A percentile compares a stretch with the other conserved stretches of the same genome.
These are phyloP conservation scores for Muschampia plurimacula DNA, from an alignment of 2,888 invertebrate species.

Conservation along the genomic window DNA sequence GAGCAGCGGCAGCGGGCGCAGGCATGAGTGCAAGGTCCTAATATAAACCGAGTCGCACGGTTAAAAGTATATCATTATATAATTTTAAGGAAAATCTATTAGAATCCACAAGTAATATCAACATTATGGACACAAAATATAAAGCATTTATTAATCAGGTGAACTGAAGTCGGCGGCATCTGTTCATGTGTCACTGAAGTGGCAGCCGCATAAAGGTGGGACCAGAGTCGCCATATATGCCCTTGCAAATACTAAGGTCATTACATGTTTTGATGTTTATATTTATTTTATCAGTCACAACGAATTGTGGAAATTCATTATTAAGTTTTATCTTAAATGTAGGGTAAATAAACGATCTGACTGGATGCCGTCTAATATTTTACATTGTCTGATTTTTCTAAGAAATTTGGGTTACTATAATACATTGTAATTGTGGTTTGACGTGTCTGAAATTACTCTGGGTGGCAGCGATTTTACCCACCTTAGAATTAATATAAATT, in stretches of 20 bases:
- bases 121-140: slow-evolving; percentile 23
- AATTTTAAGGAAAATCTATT: slow-evolving; percentile 60
- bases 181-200: slow-evolving; percentile 15
- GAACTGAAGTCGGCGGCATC: slow-evolving; percentile 7
- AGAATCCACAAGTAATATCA: slow-evolving; percentile 40
- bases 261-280: slow-evolving; percentile 8
- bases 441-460: neutral
- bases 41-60: slow-evolving; percentile 49
- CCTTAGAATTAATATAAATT: slow-evolving; percentile 18
- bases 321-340: slow-evolving; percentile 18
- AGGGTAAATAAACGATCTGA: slow-evolving; percentile 1
- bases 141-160: slow-evolving; percentile 26
- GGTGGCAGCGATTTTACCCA: slow-evolving; percentile 25
- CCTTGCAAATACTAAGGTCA: slow-evolving; percentile 4
- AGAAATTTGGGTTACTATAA: slow-evolving; percentile 12
- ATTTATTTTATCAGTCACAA: slow-evolving; percentile 3
- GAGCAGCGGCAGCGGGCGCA: slow-evolving; percentile 26
- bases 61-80: slow-evolving; percentile 57
- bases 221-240: slow-evolving; percentile 29
- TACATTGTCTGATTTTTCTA: slow-evolving; percentile 10
- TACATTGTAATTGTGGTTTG: slow-evolving; percentile 7
- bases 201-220: slow-evolving; percentile 32
- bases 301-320: slow-evolving; percentile 10
- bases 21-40: neutral
- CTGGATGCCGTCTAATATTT: slow-evolving; percentile 20